Conservation (phyloP, 1,140 invertebrate genomes). For the Orius insidiosus region DNA sequence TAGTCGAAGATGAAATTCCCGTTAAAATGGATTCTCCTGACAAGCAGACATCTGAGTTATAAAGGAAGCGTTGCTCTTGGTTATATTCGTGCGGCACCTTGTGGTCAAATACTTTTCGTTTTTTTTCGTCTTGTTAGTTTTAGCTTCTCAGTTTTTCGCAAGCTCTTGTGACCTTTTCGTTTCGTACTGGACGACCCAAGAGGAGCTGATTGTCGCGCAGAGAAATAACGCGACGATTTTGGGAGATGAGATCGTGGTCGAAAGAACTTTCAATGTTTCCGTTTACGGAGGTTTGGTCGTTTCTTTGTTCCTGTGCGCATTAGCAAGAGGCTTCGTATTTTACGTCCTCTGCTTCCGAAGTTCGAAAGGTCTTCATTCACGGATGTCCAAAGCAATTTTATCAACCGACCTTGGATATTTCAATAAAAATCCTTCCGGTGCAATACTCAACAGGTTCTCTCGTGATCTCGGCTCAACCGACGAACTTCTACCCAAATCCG, state of each 20-base stretch:
- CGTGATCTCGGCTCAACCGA: slow-evolving; percentile 75
- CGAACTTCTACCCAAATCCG: slow-evolving; percentile 55
- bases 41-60: slow-evolving; percentile 17
- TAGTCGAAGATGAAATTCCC: too few species aligned
- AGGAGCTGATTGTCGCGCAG: background rate
- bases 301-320: background rate
- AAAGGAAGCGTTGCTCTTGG: slow-evolving; percentile 18
- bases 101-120: slow-evolving; percentile 38
- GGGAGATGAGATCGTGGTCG: too few species aligned
- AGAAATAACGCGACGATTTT: too few species aligned
- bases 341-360: slow-evolving; percentile 44
- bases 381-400: slow-evolving; percentile 41
- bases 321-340: slow-evolving; percentile 25
- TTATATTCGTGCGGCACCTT: slow-evolving; percentile 40
- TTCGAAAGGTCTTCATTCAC: slow-evolving; percentile 45
- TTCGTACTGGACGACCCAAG: slow-evolving; percentile 39
- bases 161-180: slow-evolving; percentile 61
- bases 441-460: slow-evolving; percentile 71
- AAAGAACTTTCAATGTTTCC: background rate
- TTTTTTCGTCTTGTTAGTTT: slow-evolving; percentile 35
- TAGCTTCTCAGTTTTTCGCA: slow-evolving; percentile 44
- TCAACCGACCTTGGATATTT: slow-evolving; percentile 47
- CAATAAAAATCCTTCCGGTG: slow-evolving; percentile 47
- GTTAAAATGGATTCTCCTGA: too few species aligned
- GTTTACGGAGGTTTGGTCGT: background rate